These are phyloP conservation scores for Melipona quadrifasciata DNA, from an alignment of 1,140 invertebrate genomes.

Conservation along the genomic window DNA sequence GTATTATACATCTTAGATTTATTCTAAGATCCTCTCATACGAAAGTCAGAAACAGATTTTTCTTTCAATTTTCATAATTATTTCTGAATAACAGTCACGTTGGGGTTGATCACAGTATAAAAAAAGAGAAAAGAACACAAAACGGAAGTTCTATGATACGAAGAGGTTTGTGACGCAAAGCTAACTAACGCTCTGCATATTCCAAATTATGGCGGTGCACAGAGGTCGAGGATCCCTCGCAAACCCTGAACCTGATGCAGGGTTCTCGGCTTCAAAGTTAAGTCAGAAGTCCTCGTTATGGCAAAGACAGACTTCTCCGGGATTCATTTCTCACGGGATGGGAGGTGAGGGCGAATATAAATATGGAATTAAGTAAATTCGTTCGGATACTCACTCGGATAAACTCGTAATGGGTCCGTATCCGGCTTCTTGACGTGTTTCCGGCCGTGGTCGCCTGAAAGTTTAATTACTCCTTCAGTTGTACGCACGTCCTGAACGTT, in stretches of 20 bases:
- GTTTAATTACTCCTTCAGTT: slow-evolving; percentile 48
- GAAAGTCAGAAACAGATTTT: not conserved
- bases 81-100: not conserved
- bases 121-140: not conserved
- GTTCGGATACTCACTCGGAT: slow-evolving; percentile 72
- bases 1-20: too few species aligned
- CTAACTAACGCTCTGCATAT: not conserved
- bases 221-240: not conserved
- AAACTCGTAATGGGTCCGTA: slow-evolving; percentile 68
- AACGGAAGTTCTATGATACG: not conserved
- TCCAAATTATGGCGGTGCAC: not conserved
- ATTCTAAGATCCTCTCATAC: too few species aligned
- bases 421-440: slow-evolving; percentile 15
- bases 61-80: not conserved
- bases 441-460: slow-evolving; percentile 59
- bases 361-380: slow-evolving; percentile 39
- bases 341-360: slow-evolving; percentile 16
- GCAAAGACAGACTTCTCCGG: not conserved
- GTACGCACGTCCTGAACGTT: not conserved
- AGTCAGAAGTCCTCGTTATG: not conserved
- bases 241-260: not conserved
- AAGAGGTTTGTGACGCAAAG: not conserved
- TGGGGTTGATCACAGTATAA: not conserved
- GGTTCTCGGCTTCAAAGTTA: not conserved
- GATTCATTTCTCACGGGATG: not conserved